A percentile compares a stretch with the other conserved stretches of the same genome.
These are phyloP conservation scores for Aspidoscelis tigris DNA, from an alignment of 2,113 vertebrate species.

Conservation along the genomic window DNA sequence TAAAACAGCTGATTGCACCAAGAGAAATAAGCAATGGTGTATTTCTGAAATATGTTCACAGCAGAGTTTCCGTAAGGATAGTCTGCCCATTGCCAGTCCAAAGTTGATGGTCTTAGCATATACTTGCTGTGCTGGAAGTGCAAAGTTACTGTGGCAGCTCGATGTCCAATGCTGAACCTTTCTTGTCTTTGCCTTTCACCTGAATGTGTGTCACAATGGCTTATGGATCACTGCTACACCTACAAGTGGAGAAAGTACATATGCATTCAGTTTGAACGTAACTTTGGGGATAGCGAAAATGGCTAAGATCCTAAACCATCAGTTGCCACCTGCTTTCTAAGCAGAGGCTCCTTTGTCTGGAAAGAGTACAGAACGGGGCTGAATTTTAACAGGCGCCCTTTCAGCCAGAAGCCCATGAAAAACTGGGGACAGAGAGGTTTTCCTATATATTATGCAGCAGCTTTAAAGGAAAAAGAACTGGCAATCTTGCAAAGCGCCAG, in stretches of 20 bases:
- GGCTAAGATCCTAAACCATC: slow-evolving; percentile 27
- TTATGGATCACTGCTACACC: slow-evolving; percentile 96
- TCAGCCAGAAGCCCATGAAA: neutral
- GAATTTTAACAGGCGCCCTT: neutral
- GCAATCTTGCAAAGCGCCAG: neutral
- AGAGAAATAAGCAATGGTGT: slow-evolving; percentile 65
- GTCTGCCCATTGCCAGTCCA: slow-evolving; percentile 28
- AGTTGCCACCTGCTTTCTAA: neutral
- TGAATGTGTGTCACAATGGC: slow-evolving; percentile 81
- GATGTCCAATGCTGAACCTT: slow-evolving; percentile 50
- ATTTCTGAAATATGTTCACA: slow-evolving; percentile 40
- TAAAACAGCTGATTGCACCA: slow-evolving; percentile 68
- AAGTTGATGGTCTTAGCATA: slow-evolving; percentile 31
- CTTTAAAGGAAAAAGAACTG: neutral
- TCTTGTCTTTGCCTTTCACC: slow-evolving; percentile 57
- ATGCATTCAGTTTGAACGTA: slow-evolving; percentile 14
- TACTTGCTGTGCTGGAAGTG: slow-evolving; percentile 40
- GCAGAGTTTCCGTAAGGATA: slow-evolving; percentile 33
- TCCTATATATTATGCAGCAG: neutral
- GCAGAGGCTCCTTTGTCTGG: neutral
- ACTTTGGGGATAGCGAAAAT: neutral
- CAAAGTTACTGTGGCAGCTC: slow-evolving; percentile 51
- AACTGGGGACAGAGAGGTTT: neutral
- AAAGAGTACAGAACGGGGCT: neutral
- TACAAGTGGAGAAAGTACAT: slow-evolving; percentile 61